Evolutionary conservation across 2,888 invertebrate genomes (phyloP).

Genomic region (Trichogramma dendrolimi): DNA sequence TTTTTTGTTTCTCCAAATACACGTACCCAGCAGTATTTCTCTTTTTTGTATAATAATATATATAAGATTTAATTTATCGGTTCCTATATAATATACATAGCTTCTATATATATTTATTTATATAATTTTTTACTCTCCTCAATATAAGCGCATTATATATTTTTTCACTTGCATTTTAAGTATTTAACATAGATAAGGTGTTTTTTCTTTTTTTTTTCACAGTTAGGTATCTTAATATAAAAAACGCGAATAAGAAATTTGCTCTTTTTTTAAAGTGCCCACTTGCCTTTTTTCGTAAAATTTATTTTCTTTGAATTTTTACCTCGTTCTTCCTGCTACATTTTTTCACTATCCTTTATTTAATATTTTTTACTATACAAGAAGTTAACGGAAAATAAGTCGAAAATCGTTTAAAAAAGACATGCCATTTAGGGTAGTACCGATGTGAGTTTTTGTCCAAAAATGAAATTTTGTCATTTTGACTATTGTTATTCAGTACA

Average conservation of each 20-base stretch:
- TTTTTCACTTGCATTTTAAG: slow-evolving; percentile 49
- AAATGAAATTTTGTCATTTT: slow-evolving; percentile 47
- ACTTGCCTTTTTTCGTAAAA: slow-evolving; percentile 30
- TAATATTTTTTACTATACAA: slow-evolving; percentile 14
- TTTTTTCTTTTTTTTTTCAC: slow-evolving; percentile 41
- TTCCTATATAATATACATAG: slow-evolving; percentile 36
- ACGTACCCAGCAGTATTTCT: slow-evolving; percentile 46
- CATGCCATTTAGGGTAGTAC: slow-evolving; percentile 76
- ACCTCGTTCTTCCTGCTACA: slow-evolving; percentile 21
- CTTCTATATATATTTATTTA: slow-evolving; percentile 41
- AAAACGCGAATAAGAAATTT: slow-evolving; percentile 49
- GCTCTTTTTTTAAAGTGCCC: slow-evolving; percentile 19
- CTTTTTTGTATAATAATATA: slow-evolving; percentile 42
- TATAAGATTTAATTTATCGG: slow-evolving; percentile 38
- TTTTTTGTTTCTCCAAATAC: slow-evolving; percentile 28
- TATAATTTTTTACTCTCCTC: slow-evolving; percentile 44
- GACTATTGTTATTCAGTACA: slow-evolving; percentile 32
- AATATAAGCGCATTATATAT: slow-evolving; percentile 48
- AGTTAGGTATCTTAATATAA: slow-evolving; percentile 38
- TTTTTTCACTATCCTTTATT: slow-evolving; percentile 11
- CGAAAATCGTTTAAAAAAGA: slow-evolving; percentile 30
- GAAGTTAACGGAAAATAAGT: slow-evolving; percentile 30
- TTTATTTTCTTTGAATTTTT: slow-evolving; percentile 26
- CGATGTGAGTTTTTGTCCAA: slow-evolving; percentile 52
- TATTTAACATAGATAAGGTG: slow-evolving; percentile 49